phyloP scores from a whole-genome alignment of 2,113 vertebrate species.

The Tragelaphus strepsiceros region DNA sequence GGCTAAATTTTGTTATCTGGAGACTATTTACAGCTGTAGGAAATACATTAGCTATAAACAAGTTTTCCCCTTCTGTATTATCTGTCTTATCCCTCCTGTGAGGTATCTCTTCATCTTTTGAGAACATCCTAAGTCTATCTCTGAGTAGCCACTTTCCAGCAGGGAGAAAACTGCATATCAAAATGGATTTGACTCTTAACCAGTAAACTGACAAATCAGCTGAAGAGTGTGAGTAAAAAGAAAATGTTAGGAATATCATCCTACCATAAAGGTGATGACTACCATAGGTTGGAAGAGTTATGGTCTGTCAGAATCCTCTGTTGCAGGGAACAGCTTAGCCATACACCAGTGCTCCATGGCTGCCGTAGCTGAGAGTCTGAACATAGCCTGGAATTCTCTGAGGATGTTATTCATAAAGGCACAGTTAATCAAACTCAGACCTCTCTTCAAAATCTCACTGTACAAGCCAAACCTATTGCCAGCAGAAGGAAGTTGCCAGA shows the following conservation, averaged over 20 bases:
- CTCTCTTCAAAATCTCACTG: constrained; percentile 70
- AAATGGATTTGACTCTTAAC: constrained; percentile 31
- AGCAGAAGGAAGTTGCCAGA: constrained; percentile 77
- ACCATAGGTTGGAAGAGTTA: constrained; percentile 67
- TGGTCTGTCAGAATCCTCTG: constrained; percentile 61
- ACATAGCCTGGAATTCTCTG: constrained; percentile 76
- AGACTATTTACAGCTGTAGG: not conserved
- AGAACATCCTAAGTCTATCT: not conserved
- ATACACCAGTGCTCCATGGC: constrained; percentile 19
- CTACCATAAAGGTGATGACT: constrained; percentile 63
- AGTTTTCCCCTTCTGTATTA: not conserved
- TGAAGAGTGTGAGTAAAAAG: constrained; percentile 51
- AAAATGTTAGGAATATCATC: constrained; percentile 68
- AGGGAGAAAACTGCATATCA: not conserved
- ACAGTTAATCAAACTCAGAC: constrained; percentile 89
- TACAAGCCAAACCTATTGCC: constrained; percentile 79
- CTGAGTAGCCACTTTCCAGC: not conserved
- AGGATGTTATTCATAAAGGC: constrained; percentile 88
- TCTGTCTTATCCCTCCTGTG: not conserved
- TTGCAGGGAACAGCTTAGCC: constrained; percentile 60
- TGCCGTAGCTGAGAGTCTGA: constrained; percentile 49
- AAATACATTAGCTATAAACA: not conserved
- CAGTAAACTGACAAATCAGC: constrained; percentile 10
- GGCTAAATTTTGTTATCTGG: not conserved
- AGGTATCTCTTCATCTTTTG: not conserved